phyloP scores from a whole-genome alignment of 2,113 vertebrate species.

The Siniperca chuatsi region DNA sequence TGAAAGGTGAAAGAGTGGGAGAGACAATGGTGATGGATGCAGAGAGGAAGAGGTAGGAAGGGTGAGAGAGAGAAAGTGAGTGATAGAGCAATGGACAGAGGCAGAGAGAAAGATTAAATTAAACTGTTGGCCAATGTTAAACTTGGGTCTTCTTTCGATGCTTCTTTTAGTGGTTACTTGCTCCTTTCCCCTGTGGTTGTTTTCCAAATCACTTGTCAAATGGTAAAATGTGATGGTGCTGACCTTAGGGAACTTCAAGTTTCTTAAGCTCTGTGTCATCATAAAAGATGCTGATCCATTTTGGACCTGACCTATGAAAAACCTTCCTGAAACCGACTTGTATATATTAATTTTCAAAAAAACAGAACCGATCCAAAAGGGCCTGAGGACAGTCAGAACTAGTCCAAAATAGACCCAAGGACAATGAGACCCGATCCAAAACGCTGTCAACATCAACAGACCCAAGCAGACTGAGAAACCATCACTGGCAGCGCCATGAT shows the following conservation, averaged over 20 bases:
- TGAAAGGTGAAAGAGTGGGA: conserved; percentile 14
- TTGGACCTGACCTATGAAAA: no score
- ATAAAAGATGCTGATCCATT: no score
- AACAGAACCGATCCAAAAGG: not conserved
- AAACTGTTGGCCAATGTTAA: not conserved
- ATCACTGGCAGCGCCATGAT: not conserved
- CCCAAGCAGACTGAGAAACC: not conserved
- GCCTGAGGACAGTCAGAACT: not conserved
- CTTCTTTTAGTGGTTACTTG: no score
- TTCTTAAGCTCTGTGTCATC: not conserved
- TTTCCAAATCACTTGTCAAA: not conserved
- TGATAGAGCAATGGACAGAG: not conserved
- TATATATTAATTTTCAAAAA: no score
- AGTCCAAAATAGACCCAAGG: not conserved
- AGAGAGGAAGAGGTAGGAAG: not conserved
- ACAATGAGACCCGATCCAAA: not conserved
- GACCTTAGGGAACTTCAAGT: not conserved
- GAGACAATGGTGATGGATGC: not conserved
- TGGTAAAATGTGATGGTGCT: not conserved
- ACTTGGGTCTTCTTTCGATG: no score
- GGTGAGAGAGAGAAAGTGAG: not conserved
- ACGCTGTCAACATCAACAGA: not conserved
- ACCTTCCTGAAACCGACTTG: not conserved
- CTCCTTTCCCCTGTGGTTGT: not conserved
- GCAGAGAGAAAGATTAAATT: no score